Evolutionary conservation across 2,888 invertebrate species (phyloP).

Genomic region (Pandemis cinnamomeana): DNA sequence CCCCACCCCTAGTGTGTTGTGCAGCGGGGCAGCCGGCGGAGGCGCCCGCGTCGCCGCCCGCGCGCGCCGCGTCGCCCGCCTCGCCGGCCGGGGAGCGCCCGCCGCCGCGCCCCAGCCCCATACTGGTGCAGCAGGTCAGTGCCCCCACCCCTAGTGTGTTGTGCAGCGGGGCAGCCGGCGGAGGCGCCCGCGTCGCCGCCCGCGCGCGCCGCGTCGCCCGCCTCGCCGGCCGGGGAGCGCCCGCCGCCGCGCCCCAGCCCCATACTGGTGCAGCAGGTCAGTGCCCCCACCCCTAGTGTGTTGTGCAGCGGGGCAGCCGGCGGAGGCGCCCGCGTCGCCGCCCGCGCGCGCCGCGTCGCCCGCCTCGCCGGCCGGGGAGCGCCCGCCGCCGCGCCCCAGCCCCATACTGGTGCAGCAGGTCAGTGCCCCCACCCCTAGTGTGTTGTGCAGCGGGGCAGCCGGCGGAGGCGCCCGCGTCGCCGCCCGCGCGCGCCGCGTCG

Average conservation of each 20-base stretch:
- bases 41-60: constrained; percentile 36
- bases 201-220: constrained; percentile 38
- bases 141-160: too few relatives aligned
- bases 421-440: too few relatives aligned
- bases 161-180: neutral
- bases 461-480: constrained; percentile 8
- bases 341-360: constrained; percentile 41
- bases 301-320: too few relatives aligned
- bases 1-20: too few relatives aligned
- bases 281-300: too few relatives aligned
- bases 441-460: too few relatives aligned
- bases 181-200: constrained; percentile 34
- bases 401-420: too few relatives aligned
- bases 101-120: neutral
- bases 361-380: constrained; percentile 39
- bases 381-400: constrained; percentile 3
- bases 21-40: neutral
- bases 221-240: constrained; percentile 39
- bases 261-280: too few relatives aligned
- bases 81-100: constrained; percentile 38
- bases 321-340: constrained; percentile 25
- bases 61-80: constrained; percentile 39
- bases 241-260: constrained; percentile 1
- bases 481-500: constrained; percentile 41
- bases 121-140: too few relatives aligned